phyloP scores from a whole-genome alignment of 2,888 invertebrate genomes.

The Cepaea hortensis region DNA sequence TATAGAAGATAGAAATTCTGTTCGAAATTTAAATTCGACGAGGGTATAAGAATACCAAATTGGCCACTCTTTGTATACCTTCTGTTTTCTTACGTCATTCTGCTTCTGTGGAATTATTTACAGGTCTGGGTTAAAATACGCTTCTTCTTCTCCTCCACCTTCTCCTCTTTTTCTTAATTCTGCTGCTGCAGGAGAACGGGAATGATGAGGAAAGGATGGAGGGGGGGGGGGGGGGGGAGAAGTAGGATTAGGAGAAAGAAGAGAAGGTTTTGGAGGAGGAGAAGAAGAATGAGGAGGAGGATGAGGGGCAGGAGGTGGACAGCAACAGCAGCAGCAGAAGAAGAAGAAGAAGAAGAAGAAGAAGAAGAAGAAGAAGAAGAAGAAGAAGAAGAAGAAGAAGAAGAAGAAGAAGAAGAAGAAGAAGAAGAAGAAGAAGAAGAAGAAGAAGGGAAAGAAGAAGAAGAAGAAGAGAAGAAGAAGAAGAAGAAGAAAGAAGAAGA shows the following conservation, averaged over 20 bases:
- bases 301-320: no score
- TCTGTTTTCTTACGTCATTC: no score
- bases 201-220: not conserved
- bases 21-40: no score
- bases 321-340: no score
- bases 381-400: not conserved
- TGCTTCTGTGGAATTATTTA: no score
- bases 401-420: conserved; percentile 5
- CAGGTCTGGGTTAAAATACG: no score
- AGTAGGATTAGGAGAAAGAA: not conserved
- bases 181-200: no score
- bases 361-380: conserved; percentile 7
- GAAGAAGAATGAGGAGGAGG: not conserved
- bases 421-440: conserved; percentile 7
- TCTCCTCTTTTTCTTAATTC: no score
- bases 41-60: no score
- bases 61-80: no score
- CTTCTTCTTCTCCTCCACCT: no score
- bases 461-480: not conserved
- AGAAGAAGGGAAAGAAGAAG: not conserved
- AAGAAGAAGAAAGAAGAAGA: not conserved
- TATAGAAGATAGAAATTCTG: no score
- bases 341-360: not conserved
- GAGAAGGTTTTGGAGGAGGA: not conserved
- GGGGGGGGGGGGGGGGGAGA: not conserved